Percentiles rank a stretch among this genome's conserved stretches.
Conservation (phyloP, 2,888 invertebrate species). For the Drosophila picticornis region DNA sequence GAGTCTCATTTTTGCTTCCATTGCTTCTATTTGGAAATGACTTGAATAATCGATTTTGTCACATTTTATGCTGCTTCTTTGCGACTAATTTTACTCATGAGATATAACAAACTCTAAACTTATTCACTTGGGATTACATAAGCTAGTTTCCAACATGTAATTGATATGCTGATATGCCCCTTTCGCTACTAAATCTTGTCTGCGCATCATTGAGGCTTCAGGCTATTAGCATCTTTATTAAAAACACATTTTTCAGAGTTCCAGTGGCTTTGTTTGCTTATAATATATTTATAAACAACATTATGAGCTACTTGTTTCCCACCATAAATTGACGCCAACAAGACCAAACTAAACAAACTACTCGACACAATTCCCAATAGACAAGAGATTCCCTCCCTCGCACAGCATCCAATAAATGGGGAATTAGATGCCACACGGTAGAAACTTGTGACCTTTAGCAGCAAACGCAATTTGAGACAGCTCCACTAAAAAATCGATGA, state of each 20-base stretch:
- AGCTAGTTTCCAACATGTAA: slow-evolving; percentile 36
- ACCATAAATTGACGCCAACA: slow-evolving; percentile 70
- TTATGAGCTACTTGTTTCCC: slow-evolving; percentile 60
- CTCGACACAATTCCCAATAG: slow-evolving; percentile 53
- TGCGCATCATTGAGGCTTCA: slow-evolving; percentile 45
- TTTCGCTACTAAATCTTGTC: slow-evolving; percentile 35
- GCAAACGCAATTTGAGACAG: slow-evolving; percentile 56
- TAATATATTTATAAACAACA: slow-evolving; percentile 71
- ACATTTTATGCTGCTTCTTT: not conserved
- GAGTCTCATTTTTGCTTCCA: not conserved
- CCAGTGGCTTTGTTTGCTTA: slow-evolving; percentile 61
- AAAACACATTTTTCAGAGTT: slow-evolving; percentile 69
- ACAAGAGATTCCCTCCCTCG: slow-evolving; percentile 3
- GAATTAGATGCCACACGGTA: slow-evolving; percentile 64
- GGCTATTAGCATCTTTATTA: slow-evolving; percentile 74
- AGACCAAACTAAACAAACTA: slow-evolving; percentile 50
- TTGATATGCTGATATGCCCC: slow-evolving; percentile 70
- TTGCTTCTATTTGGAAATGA: not conserved
- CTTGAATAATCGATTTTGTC: not conserved
- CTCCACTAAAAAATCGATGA: slow-evolving; percentile 44
- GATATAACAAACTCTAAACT: slow-evolving; percentile 15
- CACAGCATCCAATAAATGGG: slow-evolving; percentile 14
- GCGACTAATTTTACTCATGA: slow-evolving; percentile 24
- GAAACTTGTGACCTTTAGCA: slow-evolving; percentile 72
- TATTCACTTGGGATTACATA: slow-evolving; percentile 39